Base-by-base conservation (phyloP, 1,140 invertebrate genomes). In the Aphaenogaster ashmeadi region DNA sequence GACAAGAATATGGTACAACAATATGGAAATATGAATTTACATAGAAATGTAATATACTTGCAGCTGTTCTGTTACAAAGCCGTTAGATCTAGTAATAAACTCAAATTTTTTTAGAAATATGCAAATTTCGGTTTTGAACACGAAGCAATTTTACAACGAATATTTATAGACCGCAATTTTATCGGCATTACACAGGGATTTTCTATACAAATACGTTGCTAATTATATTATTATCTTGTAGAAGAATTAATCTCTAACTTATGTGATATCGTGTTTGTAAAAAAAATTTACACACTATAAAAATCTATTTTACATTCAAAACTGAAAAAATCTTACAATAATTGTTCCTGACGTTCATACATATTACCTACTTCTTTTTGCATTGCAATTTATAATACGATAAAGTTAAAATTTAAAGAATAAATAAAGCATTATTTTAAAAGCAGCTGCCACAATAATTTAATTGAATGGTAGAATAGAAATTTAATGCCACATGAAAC, bases 41-140 rank as follows among this genome's bases (percentile, higher is more conserved):
- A 62, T 78, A 44, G 75, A 78, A 62, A 62, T 75, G 47, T 15
- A 72, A 72, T 38, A 7, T 41, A 75, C 52, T 75, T 58, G n/a
- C 13, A 75, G 18, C 41, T 71, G n/a, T 56, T 75, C 7, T 56
- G 7, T 36, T 58, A 27, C 6, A 78, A 33, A 62, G 41, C n/a
- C 41, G 58, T 27, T 78, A 33, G 15, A 47, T 44, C 15, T 4
- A 2, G 5, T 60, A 44, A 18, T 36, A 62, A 78, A 78, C 15
- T 58, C 15, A 75, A 60, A 27, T 64, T 47, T 72, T 44, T 47
- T 62, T n/a, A 62, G 13, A 78, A 62, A 78, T 62, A 78, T 62
- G 75, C 58, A 62, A 78, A 47, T 62, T 78, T 62, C 5, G 44
- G 6, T 27, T 44, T 41, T 77, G 13, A 62, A n/a, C 4, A 44